A percentile compares a stretch with the other conserved stretches of the same genome.
phyloP scores from a whole-genome alignment of 2,888 invertebrate species.

The Plebejus anna region DNA sequence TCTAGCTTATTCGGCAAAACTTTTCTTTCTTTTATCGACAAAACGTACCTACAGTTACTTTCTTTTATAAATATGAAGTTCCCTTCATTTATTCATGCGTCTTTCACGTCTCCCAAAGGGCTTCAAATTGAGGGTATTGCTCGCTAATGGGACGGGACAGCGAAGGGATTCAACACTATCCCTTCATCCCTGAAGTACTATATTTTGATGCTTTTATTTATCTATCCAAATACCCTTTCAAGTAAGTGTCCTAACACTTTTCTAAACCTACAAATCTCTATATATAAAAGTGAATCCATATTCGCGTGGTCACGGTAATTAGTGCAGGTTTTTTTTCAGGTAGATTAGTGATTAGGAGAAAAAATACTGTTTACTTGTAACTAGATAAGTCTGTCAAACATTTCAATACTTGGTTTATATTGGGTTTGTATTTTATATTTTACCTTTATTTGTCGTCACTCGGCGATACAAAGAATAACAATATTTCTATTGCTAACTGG shows the following conservation, averaged over 20 bases:
- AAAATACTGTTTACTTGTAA: too few species aligned
- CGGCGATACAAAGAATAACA: slow-evolving; percentile 5
- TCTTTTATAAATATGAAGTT: background rate
- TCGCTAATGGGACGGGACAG: background rate
- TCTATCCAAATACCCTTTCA: background rate
- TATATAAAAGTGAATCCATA: too few species aligned
- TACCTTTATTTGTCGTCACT: background rate
- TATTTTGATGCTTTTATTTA: background rate
- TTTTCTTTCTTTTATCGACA: background rate
- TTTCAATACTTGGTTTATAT: too few species aligned
- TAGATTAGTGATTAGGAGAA: too few species aligned
- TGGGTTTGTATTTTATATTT: too few species aligned
- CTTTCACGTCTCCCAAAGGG: background rate
- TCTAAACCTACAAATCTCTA: too few species aligned
- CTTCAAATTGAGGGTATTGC: background rate
- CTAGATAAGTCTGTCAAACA: too few species aligned
- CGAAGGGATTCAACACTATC: background rate
- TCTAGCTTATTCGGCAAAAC: too few species aligned
- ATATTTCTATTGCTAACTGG: slow-evolving; percentile 29
- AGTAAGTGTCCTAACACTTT: background rate
- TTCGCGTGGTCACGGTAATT: too few species aligned
- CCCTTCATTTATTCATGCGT: background rate
- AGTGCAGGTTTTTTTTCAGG: too few species aligned
- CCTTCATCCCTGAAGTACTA: background rate
- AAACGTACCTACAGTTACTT: background rate